Percentiles rank a stretch among this genome's conserved stretches.
Conservation (phyloP, 2,797 vertebrate genomes). For the Poecilia wingei region DNA sequence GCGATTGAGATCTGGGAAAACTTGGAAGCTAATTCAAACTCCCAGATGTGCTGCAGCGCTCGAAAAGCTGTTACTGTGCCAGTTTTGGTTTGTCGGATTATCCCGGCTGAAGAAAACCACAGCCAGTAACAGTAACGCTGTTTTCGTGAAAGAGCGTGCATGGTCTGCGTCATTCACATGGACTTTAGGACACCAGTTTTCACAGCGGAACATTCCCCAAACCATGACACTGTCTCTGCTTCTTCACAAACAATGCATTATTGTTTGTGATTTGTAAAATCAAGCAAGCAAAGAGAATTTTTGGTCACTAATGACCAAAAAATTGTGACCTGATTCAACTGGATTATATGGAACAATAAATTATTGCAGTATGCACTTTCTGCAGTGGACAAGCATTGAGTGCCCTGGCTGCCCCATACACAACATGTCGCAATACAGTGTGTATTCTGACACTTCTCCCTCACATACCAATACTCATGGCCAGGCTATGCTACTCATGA, state of each 20-base stretch:
- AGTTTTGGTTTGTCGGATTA: background rate
- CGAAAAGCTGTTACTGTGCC: background rate
- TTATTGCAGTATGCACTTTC: background rate
- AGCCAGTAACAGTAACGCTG: background rate
- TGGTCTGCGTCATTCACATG: background rate
- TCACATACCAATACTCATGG: background rate
- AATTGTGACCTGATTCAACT: background rate
- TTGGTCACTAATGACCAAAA: background rate
- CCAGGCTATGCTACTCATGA: background rate
- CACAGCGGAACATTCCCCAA: background rate
- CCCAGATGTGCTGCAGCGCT: background rate
- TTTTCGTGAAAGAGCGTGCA: background rate
- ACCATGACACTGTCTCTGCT: background rate
- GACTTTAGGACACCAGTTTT: background rate
- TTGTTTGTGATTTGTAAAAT: no score
- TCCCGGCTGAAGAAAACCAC: background rate
- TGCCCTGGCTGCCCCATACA: background rate
- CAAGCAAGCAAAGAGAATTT: no score
- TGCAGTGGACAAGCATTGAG: background rate
- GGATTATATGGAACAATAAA: background rate
- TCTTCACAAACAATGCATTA: background rate
- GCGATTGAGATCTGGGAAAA: background rate
- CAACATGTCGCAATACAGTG: background rate
- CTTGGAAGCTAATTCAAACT: background rate
- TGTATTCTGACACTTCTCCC: background rate